Conservation (phyloP, 2,113 vertebrate species). For the Microtus pennsylvanicus region DNA sequence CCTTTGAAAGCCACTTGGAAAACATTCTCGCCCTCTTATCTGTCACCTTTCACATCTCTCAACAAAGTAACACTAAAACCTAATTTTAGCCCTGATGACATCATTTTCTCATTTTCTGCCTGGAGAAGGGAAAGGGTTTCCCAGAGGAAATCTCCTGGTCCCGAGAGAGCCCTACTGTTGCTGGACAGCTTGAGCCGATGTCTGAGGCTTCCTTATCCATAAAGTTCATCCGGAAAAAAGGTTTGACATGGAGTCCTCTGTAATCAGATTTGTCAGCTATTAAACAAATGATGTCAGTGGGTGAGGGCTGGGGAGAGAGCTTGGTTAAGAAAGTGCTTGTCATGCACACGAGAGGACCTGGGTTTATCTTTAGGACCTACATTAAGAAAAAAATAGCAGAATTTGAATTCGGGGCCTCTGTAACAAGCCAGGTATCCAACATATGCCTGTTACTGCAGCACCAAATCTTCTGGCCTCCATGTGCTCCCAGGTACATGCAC, state of each 20-base stretch:
- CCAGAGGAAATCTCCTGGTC: conserved; percentile 31
- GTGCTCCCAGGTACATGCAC: neutral
- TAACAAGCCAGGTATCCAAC: neutral
- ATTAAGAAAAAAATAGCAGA: too few relatives aligned
- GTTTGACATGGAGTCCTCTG: neutral
- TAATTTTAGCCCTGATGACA: conserved; percentile 78
- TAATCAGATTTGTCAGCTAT: neutral
- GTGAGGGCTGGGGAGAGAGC: neutral
- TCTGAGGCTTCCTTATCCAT: neutral
- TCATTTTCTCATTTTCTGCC: conserved; percentile 77
- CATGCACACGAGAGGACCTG: too few relatives aligned
- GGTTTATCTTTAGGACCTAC: neutral
- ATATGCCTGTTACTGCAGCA: neutral
- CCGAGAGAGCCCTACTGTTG: neutral
- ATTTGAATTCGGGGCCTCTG: neutral
- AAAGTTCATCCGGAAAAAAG: neutral
- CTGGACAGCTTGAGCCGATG: neutral
- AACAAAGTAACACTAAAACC: conserved; percentile 78
- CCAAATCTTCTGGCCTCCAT: neutral
- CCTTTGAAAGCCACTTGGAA: conserved; percentile 76
- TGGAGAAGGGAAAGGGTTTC: conserved; percentile 56
- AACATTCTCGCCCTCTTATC: conserved; percentile 57
- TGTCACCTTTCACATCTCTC: conserved; percentile 77
- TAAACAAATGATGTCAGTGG: neutral
- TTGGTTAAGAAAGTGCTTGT: neutral